A percentile compares a stretch with the other conserved stretches of the same genome.
Conservation (phyloP, 2,888 invertebrate species). For the Xestia ashworthii region DNA sequence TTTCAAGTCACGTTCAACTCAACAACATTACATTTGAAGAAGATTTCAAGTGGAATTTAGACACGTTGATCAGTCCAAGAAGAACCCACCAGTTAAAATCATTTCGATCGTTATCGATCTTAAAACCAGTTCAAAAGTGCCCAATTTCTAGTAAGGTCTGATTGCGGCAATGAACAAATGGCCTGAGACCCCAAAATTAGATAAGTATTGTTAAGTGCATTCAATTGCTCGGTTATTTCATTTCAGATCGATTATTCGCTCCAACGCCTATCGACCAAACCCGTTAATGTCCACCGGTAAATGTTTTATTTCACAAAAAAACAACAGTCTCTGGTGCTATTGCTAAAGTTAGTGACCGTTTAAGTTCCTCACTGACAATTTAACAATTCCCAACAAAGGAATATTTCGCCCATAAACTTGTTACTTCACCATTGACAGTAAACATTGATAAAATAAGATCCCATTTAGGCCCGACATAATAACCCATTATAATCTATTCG, state of each 20-base stretch:
- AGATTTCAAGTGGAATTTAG: constrained; percentile 1
- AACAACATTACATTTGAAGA: neutral
- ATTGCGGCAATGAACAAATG: constrained; percentile 49
- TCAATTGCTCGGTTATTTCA: constrained; percentile 76
- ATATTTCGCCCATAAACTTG: constrained; percentile 43
- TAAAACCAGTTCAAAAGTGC: constrained; percentile 18
- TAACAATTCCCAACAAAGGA: constrained; percentile 35
- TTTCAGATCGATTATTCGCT: constrained; percentile 82
- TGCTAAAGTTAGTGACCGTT: constrained; percentile 56
- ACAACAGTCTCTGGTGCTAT: constrained; percentile 59
- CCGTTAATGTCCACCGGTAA: constrained; percentile 72
- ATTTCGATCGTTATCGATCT: constrained; percentile 10
- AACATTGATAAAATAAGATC: constrained; percentile 58
- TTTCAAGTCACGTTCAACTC: neutral
- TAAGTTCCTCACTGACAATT: constrained; percentile 54
- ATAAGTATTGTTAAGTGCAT: constrained; percentile 69
- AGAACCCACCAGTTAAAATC: constrained; percentile 18
- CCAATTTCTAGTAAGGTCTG: constrained; percentile 28
- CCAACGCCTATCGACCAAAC: constrained; percentile 75
- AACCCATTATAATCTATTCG: constrained; percentile 57
- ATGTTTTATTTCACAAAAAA: constrained; percentile 67
- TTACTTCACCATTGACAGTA: constrained; percentile 47
- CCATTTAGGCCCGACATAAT: constrained; percentile 56
- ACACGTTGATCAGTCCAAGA: neutral
- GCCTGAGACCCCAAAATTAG: constrained; percentile 31